Evolutionary conservation across 2,113 vertebrate genomes (phyloP), one percentile per base, ranked within the genome.

Genomic region (Verasper variegatus): DNA sequence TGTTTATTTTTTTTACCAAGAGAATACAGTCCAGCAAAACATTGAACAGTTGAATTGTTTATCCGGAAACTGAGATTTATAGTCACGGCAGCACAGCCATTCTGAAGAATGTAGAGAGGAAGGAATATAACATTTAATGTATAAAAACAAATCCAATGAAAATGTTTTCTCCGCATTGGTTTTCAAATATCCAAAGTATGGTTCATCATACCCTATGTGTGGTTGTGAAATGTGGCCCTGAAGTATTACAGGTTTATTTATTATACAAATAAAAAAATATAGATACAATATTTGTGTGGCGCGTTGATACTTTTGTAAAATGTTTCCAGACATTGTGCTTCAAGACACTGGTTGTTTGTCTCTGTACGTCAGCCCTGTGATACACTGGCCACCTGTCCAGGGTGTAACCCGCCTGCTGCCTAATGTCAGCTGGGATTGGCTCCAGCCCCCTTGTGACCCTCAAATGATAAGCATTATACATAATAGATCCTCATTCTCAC

Each of bases 231-330:
- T 68, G 84, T 94, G 81, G 52, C 86, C 74, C 90, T 89, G 82
- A 86, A 88, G 85, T 90, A 86, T 89, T 87, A 79, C 79, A 88
- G 82, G 82, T 92, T 91, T 93, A 94, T 93, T 94, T 93, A 92
- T 93, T 94, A 86, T 83, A 92, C 87, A 91, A 92, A 92, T 89
- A 84, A 93, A 91, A 91, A 82, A n/a, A 89, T 72, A 71, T 51
- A 82, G 35, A 76, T 60, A 49, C 7, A 24, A 52, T 17, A 17
- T 69, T n/a, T 9, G 31, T 51, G 35, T 37, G 35, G 35, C 9
- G 9, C 10, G 35, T 37, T 37, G 9, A 9, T 37, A 37, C 35
- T 37, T 37, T 10, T 37, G 35, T 37, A 10, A 10, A 37, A 37
- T 37, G 35, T 10, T 37, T 37, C 35, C 9, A 2, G 9, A 37